Base-by-base conservation (phyloP, 2,888 invertebrate genomes). In the Apantesis nais region DNA sequence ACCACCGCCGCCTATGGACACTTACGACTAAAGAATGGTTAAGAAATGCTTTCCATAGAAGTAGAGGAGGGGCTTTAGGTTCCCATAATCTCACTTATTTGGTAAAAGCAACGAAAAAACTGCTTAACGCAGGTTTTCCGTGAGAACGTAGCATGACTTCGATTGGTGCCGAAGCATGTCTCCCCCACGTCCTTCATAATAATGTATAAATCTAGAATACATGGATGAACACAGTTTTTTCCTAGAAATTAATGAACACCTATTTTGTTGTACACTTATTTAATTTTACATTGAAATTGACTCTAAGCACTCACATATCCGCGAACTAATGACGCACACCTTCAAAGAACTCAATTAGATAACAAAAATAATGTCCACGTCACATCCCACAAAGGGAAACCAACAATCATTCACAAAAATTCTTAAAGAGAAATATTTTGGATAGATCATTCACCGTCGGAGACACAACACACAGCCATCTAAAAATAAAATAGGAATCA, bases 401-500 rank as follows among this genome's bases (percentile, higher is more conserved):
- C 68, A 60, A 70, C 71, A 75, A 75, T 70, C 79, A 79, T 77
- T 77, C 61, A 77, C 69, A 70, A 73, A 73, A 77, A 77, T 75
- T 84, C 79, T 81, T 74, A 73, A 25, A 25, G 78, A 68, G 77
- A 78, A 81, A 79, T 76, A 66, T 81, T 78, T 80, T 82, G 81
- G 78, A 80, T 83, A 85, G 88, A 81, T 86, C 87, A 88, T 87
- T 88, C 87, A 86, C 88, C 84, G 85, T 67, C 72, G 67, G 81
- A 85, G 87, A 88, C 86, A 87, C 86, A 96, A 95, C 80, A 89
- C 90, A 86, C 67, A 82, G 78, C 74, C 77, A 74, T 82, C 89
- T 91, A 92, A 87, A 92, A 90, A 89, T 92, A 92, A 86, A 84
- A 74, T 83, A 83, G 86, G 80, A 86, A 85, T 89, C 90, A 89